Base-by-base conservation (phyloP, 1,140 invertebrate genomes). In the Achroia grisella region DNA sequence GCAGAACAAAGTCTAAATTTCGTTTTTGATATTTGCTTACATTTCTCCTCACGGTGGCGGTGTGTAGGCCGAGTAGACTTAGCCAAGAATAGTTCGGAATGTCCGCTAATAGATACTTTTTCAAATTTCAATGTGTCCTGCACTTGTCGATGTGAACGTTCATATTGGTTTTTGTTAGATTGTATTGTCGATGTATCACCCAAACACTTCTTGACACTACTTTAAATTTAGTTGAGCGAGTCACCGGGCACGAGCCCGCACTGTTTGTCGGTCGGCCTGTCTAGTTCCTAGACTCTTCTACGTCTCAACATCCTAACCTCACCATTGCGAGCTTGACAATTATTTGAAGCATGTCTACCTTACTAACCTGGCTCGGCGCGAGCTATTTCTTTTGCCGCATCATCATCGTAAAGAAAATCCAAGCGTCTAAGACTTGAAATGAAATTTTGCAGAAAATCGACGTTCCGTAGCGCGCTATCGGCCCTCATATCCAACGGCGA, bases 361-460 rank as follows among this genome's bases (percentile, higher is more conserved):
- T 78, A 81, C 77, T 76, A 77, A 83, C 69, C 71, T 57, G 65
- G 75, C 76, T 77, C 75, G 69, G 77, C 74, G 74, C 77, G 71
- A 78, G 76, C 72, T 56, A 56, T 74, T 81, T 80, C 51, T 74
- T 78, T 84, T 84, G 76, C 79, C 67, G 71, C 73, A 78, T 73
- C 57, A 62, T 73, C 79, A 81, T 78, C 65, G 59, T 66, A 50
- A 58, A 46, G 17, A 23, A 2, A 48, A 64, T 64, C 68, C 69
- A 77, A 61, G 56, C 65, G 72, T 78, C 66, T 72, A 69, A 81
- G 71, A 81, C 68, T 59, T 79, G 64, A 77, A 81, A 78, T 84
- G 78, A 71, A 80, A 84, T 84, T 86, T 87, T 87, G 67, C 85
- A 87, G 85, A 86, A 87, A 86, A 76, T 86, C 83, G 73, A 86